Evolutionary conservation across 2,888 invertebrate species (phyloP).

Genomic region (Eupithecia subfuscata): DNA sequence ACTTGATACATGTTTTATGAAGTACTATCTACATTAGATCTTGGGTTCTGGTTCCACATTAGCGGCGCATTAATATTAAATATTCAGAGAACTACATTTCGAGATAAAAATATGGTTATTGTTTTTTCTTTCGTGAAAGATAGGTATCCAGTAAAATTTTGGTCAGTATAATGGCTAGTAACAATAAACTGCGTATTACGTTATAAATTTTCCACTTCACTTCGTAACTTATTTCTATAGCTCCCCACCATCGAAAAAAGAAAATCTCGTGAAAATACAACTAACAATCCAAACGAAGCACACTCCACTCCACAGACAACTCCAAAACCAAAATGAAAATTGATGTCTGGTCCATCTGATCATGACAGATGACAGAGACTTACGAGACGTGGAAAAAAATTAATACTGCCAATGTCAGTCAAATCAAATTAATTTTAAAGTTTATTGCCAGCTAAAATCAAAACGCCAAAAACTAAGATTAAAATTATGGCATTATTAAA

Average conservation of each 20-base stretch:
- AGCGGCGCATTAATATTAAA: not conserved
- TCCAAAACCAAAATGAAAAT: conserved; percentile 1
- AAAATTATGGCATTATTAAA: no score
- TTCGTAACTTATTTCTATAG: not conserved
- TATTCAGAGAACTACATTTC: not conserved
- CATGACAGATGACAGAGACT: conserved; percentile 4
- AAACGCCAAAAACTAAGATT: no score
- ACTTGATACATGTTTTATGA: conserved; percentile 46
- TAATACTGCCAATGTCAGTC: no score
- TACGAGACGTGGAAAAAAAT: not conserved
- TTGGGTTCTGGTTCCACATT: not conserved
- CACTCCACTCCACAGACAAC: not conserved
- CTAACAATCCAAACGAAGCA: not conserved
- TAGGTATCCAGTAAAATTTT: not conserved
- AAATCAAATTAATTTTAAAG: no score
- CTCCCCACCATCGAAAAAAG: not conserved
- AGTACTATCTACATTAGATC: not conserved
- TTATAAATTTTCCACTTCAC: not conserved
- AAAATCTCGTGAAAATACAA: not conserved
- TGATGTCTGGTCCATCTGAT: not conserved
- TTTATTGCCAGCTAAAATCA: no score
- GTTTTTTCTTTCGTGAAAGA: not conserved
- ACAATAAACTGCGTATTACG: not conserved
- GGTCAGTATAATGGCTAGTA: not conserved
- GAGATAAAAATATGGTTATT: not conserved